Percentiles rank a stretch among this genome's conserved stretches.
These are phyloP conservation scores for Chionoecetes opilio DNA, from an alignment of 1,140 invertebrate genomes.

Conservation along the genomic window DNA sequence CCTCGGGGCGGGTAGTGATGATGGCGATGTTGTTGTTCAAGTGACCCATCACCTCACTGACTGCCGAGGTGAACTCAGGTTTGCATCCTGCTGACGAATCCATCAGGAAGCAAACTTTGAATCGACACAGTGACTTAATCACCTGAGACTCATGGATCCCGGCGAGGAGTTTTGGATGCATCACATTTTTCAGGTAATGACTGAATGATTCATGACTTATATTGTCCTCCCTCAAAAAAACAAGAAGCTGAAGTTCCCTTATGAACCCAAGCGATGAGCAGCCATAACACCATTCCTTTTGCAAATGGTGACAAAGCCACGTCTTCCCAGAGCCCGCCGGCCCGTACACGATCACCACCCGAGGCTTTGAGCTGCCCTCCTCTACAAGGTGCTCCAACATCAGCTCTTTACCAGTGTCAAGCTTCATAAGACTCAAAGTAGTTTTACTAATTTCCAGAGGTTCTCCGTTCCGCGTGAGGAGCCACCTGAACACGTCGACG, in stretches of 20 bases:
- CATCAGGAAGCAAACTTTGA: slow-evolving; percentile 37
- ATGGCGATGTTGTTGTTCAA: slow-evolving; percentile 53
- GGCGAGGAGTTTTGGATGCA: not conserved
- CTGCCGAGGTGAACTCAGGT: slow-evolving; percentile 35
- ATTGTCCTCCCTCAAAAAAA: slow-evolving; percentile 48
- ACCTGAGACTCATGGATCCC: not conserved
- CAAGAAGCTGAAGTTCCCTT: slow-evolving; percentile 58
- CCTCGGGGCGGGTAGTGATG: slow-evolving; percentile 45
- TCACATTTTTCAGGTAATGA: slow-evolving; percentile 41
- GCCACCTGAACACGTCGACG: slow-evolving; percentile 40
- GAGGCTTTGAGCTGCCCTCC: not conserved
- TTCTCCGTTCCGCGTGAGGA: not conserved
- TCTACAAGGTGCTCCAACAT: slow-evolving; percentile 36
- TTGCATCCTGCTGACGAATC: slow-evolving; percentile 21
- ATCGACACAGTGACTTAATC: not conserved
- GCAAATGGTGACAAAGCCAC: slow-evolving; percentile 58
- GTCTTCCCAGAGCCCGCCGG: slow-evolving; percentile 74
- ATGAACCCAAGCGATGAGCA: not conserved
- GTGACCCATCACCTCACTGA: slow-evolving; percentile 51
- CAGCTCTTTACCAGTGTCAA: not conserved
- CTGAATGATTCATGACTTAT: slow-evolving; percentile 50
- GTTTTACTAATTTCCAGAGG: not conserved
- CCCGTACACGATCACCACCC: slow-evolving; percentile 52
- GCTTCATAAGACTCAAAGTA: not conserved
- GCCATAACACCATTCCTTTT: slow-evolving; percentile 44